These are phyloP conservation scores for Apodemia mormo DNA, from an alignment of 2,888 invertebrate genomes.

Conservation along the genomic window DNA sequence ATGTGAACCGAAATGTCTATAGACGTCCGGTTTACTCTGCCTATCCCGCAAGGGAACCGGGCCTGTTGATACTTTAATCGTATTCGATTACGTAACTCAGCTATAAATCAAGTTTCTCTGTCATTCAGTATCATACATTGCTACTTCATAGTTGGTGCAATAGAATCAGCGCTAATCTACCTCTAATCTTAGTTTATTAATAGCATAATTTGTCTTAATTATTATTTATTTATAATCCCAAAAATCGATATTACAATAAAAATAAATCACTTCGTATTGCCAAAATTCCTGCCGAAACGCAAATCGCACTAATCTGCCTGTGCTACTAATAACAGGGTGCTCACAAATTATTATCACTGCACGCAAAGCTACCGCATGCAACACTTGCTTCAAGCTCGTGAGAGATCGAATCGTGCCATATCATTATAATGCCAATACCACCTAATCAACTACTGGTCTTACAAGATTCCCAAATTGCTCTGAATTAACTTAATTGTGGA, in stretches of 20 bases:
- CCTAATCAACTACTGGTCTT: slow-evolving; percentile 73
- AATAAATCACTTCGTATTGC: not conserved
- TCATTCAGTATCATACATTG: too few species aligned
- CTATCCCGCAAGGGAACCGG: too few species aligned
- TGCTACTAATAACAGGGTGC: slow-evolving; percentile 16
- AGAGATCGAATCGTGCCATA: slow-evolving; percentile 49
- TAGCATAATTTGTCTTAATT: too few species aligned
- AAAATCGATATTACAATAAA: not conserved
- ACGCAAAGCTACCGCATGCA: slow-evolving; percentile 47
- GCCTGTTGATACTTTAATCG: too few species aligned
- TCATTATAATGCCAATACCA: slow-evolving; percentile 67
- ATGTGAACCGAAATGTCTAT: too few species aligned
- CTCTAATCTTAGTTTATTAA: too few species aligned
- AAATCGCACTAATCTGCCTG: slow-evolving; percentile 23
- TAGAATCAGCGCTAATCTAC: too few species aligned
- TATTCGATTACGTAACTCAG: too few species aligned
- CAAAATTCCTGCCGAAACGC: slow-evolving; percentile 1
- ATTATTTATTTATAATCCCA: not conserved
- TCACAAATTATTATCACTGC: slow-evolving; percentile 36
- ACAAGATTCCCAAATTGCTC: slow-evolving; percentile 59
- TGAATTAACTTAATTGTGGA: slow-evolving; percentile 69
- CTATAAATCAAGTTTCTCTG: too few species aligned
- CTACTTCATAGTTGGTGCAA: too few species aligned
- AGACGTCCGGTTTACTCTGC: too few species aligned
- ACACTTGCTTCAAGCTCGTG: slow-evolving; percentile 42